A percentile compares a stretch with the other conserved stretches of the same genome.
These are phyloP conservation scores for Tricholauxania praeusta DNA, from an alignment of 2,888 invertebrate species.

Conservation along the genomic window DNA sequence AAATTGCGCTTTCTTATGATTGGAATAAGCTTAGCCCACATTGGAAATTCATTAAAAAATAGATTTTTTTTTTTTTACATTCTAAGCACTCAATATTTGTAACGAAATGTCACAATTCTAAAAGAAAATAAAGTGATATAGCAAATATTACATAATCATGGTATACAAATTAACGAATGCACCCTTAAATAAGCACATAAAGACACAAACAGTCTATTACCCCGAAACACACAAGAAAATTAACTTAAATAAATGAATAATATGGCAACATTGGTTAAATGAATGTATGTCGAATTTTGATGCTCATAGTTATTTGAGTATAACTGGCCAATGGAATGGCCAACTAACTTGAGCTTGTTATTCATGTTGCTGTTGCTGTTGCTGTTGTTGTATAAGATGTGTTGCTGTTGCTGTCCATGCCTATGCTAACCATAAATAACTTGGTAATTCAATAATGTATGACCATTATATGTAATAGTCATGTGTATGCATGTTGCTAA, in stretches of 20 bases:
- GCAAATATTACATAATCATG: slow-evolving; percentile 8
- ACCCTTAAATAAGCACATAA: neutral
- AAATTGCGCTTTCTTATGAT: neutral
- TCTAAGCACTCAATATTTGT: neutral
- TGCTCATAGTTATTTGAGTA: slow-evolving; percentile 6
- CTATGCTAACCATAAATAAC: slow-evolving; percentile 12
- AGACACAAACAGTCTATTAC: neutral
- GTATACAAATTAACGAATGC: neutral
- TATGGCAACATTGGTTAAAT: slow-evolving; percentile 14
- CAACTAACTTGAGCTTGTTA: slow-evolving; percentile 4
- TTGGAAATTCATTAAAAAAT: neutral
- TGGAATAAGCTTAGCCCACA: neutral
- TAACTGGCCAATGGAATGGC: neutral
- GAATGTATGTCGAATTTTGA: neutral
- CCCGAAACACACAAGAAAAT: neutral
- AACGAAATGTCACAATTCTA: neutral
- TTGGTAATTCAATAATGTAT: slow-evolving; percentile 9
- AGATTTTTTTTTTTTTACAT: neutral
- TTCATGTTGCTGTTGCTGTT: slow-evolving; percentile 6
- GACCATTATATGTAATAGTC: neutral
- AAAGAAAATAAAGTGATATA: neutral
- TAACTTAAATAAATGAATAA: slow-evolving; percentile 14
- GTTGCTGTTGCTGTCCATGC: neutral
- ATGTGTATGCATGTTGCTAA: no score
- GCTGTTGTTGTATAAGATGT: neutral